phyloP scores from a whole-genome alignment of 2,797 vertebrate species.

The Margarornis squamiger region DNA sequence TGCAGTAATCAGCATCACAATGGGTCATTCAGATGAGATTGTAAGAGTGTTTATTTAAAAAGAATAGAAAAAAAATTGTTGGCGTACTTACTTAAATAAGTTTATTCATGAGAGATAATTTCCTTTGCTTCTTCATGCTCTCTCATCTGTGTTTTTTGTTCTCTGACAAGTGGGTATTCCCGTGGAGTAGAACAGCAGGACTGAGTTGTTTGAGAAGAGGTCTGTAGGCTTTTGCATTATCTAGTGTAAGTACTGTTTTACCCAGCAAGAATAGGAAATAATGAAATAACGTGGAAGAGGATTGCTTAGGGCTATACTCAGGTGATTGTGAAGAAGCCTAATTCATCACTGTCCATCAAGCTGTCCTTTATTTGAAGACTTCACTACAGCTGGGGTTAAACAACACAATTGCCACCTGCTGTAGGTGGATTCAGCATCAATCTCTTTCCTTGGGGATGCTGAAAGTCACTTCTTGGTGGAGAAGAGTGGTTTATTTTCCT shows the following conservation, averaged over 20 bases:
- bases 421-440: background rate
- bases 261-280: background rate
- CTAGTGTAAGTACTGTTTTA: background rate
- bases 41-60: background rate
- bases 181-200: background rate
- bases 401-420: background rate
- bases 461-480: background rate
- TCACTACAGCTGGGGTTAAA: background rate
- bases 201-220: background rate
- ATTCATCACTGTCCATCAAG: background rate
- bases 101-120: background rate
- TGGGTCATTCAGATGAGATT: background rate
- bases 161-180: background rate
- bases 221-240: background rate
- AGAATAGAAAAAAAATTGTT: background rate
- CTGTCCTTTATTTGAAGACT: background rate
- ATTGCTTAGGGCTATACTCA: background rate
- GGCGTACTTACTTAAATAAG: rapidly evolving
- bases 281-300: background rate
- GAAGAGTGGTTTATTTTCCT: background rate
- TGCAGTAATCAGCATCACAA: background rate
- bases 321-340: background rate
- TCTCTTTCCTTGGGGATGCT: background rate
- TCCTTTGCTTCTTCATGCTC: background rate
- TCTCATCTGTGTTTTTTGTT: background rate